These are phyloP conservation scores for Ormyrus rosae DNA, from an alignment of 2,888 invertebrate genomes.

Conservation along the genomic window DNA sequence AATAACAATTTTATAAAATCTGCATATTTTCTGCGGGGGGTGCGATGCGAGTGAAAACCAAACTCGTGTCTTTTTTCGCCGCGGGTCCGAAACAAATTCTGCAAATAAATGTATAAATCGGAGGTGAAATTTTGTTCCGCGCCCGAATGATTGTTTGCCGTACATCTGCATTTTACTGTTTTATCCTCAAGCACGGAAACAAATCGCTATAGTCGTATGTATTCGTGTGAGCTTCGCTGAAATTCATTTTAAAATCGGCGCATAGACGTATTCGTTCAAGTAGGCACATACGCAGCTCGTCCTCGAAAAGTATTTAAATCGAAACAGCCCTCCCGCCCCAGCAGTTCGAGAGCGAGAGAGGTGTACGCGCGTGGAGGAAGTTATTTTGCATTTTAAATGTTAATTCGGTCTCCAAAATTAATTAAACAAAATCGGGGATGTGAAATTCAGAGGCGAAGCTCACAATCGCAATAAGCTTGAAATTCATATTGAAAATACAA, in stretches of 20 bases:
- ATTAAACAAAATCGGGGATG: constrained; percentile 31
- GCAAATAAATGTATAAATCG: constrained; percentile 32
- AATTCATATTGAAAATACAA: no score
- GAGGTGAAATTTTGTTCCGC: constrained; percentile 29
- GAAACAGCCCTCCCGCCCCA: neutral
- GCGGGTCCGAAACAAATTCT: constrained; percentile 28
- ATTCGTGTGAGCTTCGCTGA: neutral
- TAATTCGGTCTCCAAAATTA: constrained; percentile 42
- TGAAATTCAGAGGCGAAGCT: neutral
- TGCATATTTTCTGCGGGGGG: constrained; percentile 16
- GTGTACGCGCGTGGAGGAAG: neutral
- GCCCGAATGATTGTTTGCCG: constrained; percentile 35
- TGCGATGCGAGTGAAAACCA: no score
- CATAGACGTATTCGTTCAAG: neutral
- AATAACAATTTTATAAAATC: constrained; percentile 25
- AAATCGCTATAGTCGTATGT: constrained; percentile 14
- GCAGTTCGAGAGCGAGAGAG: no score
- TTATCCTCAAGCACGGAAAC: constrained; percentile 41
- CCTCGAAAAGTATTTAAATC: constrained; percentile 40
- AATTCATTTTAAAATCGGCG: constrained; percentile 45
- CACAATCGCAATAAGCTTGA: no score
- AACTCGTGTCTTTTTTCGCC: neutral
- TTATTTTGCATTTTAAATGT: constrained; percentile 45
- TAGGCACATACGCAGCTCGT: neutral
- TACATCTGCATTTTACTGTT: constrained; percentile 36